A percentile compares a stretch with the other conserved stretches of the same genome.
Evolutionary conservation across 2,888 invertebrate species (phyloP).

Genomic region (Protodeltote pygarga): DNA sequence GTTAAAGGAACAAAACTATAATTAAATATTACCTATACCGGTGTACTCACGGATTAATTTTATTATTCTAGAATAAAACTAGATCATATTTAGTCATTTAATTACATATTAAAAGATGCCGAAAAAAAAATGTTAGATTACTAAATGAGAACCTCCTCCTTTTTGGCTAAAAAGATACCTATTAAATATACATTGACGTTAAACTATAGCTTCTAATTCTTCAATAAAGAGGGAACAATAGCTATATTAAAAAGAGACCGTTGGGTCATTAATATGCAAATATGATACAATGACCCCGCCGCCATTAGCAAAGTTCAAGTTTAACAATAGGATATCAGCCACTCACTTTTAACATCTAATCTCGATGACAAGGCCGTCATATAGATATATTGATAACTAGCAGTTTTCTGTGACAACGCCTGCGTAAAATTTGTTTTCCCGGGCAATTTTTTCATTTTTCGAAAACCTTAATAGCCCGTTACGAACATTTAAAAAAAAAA

Average conservation of each 20-base stretch:
- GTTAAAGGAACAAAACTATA: too few species aligned
- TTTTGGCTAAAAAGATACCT: background rate
- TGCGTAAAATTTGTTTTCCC: background rate
- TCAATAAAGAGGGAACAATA: conserved; percentile 57
- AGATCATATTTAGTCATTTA: too few species aligned
- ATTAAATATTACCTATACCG: too few species aligned
- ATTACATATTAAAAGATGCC: background rate
- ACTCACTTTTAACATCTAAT: conserved; percentile 51
- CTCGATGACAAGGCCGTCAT: conserved; percentile 42
- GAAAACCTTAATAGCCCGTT: too few species aligned
- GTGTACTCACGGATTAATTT: too few species aligned
- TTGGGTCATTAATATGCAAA: conserved; percentile 59
- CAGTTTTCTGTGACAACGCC: background rate
- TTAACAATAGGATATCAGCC: conserved; percentile 56
- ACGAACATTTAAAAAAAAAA: too few species aligned
- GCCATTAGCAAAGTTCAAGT: conserved; percentile 61
- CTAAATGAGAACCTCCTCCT: background rate
- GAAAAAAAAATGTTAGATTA: background rate
- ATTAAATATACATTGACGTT: conserved; percentile 15
- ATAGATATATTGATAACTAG: conserved; percentile 19
- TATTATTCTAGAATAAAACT: too few species aligned
- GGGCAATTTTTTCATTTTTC: conserved; percentile 1
- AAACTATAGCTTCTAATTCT: conserved; percentile 30
- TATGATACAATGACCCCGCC: conserved; percentile 56
- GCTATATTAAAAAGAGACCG: conserved; percentile 41